Base-by-base conservation (phyloP, 2,888 invertebrate species). In the Cheilosia urbana region DNA sequence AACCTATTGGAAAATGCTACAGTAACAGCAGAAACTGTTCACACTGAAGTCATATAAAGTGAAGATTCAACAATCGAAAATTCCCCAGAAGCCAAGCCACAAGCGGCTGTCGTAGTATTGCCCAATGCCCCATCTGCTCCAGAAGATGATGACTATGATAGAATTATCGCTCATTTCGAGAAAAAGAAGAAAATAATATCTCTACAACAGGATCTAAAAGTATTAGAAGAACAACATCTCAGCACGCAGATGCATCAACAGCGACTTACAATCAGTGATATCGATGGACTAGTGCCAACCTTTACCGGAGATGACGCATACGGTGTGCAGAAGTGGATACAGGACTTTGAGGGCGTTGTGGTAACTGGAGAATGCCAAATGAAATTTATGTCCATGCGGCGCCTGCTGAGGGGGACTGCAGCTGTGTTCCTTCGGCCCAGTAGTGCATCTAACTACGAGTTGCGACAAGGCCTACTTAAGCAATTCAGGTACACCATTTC, bases 401-500 rank as follows among this genome's bases (percentile, higher is more conserved):
- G 53, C 6, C 53, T 66, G 2, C 21, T 66, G 27, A 53, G 27
- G 19, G n/a, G n/a, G n/a, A 69, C 57, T 17, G 69, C 68, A 19
- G 68, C 42, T 45, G 42, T 40, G 15, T 69, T 53, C 34, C 19
- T 69, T 30, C 68, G 68, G 19, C 27, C 57, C 17, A 69, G 30
- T 15, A 27, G 42, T 17, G 57, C 68, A 15, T 24, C 68, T 5
- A 69, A 42, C 9, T 49, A 65, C 13, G 27, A 65, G 21, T 19
- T 65, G 34, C 49, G 49, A 17, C 34, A 57, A 30, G 55, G 42
- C 13, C 30, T 69, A 57, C 55, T 69, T 17, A 69, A 55, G 30
- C 30, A 69, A 42, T 69, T 69, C 30, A 34, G 55, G 30, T 45
- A 34, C 27, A 24, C 55, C 57, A 24, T 68, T 13, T 57, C 68